phyloP scores from a whole-genome alignment of 2,797 vertebrate species.

The Alectoris magna region DNA sequence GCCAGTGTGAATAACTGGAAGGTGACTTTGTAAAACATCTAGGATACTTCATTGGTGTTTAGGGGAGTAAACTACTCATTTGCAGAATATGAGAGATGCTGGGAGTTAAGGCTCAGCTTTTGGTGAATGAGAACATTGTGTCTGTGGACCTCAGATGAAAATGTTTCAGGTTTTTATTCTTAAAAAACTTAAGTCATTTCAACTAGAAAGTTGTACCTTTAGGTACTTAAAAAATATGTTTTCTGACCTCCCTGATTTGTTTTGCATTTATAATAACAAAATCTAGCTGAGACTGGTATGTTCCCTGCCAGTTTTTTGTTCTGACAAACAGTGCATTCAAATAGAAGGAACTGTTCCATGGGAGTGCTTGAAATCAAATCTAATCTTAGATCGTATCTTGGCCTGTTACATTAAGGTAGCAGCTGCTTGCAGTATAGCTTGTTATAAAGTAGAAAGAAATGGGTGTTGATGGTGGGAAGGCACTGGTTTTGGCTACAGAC shows the following conservation, averaged over 20 bases:
- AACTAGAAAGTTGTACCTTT: not conserved
- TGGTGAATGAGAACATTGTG: not conserved
- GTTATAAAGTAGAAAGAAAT: not conserved
- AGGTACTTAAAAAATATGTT: not conserved
- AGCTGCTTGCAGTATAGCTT: not conserved
- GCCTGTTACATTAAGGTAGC: not conserved
- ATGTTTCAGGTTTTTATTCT: not conserved
- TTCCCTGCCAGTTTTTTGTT: not conserved
- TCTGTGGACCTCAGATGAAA: not conserved
- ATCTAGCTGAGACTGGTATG: not conserved
- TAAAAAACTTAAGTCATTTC: not conserved
- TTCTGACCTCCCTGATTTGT: not conserved
- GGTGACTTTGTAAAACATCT: not conserved
- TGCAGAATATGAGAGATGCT: not conserved
- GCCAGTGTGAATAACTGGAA: not conserved
- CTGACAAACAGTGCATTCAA: not conserved
- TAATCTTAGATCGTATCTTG: not conserved
- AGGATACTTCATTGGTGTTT: not conserved
- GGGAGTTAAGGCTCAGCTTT: not conserved
- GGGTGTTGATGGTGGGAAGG: not conserved
- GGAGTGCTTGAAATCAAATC: not conserved
- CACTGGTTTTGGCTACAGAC: not conserved
- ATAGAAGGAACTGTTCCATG: slow-evolving; percentile 7
- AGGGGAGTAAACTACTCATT: not conserved
- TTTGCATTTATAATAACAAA: not conserved